Evolutionary conservation across 2,113 vertebrate species (phyloP), one percentile per base, ranked within the genome.

Genomic region (Burhinus oedicnemus): DNA sequence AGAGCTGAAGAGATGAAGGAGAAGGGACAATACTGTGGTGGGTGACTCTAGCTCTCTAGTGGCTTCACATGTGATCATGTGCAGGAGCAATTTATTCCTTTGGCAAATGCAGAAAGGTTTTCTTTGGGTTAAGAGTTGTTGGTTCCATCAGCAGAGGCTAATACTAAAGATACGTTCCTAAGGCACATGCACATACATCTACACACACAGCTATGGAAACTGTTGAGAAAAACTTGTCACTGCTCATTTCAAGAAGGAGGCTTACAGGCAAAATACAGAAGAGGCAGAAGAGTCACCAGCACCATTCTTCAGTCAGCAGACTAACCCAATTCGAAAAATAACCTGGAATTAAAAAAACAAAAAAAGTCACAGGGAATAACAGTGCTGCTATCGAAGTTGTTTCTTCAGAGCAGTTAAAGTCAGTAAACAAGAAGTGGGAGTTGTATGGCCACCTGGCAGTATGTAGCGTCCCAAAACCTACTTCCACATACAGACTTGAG

Each of bases 21-120:
- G 9, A 10, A 87, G 13, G 40, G 34, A 29, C 1, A 1, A 60
- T 44, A 20, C 8, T 0, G 0, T 45, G 26, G 54, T 22, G 12
- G 29, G 52, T 74, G 49, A 23, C 30, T 72, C 18, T 76, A 87
- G 19, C 15, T 84, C 13, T 83, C 12, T 76, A 55, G 32, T 49
- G 34, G 36, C 22, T 87, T 91, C 64, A 47, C 5, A 2, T 32
- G 9, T 55, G 68, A 38, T 47, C 55, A 52, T 0, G 0, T 61
- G 40, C 8, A 90, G 40, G 36, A 78, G 8, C 13, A 75, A 38
- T 38, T 47, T 51, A 47, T 47, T 91, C 44, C 25, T 93, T 70
- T 70, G 27, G 19, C 18, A 93, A 47, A 66, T 5, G 36, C 7
- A 21, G 19, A 77, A 75, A 32, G 30, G 6, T 32, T 87, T 90